phyloP scores from a whole-genome alignment of 1,140 invertebrate genomes.

The Heliconius hewitsoni region DNA sequence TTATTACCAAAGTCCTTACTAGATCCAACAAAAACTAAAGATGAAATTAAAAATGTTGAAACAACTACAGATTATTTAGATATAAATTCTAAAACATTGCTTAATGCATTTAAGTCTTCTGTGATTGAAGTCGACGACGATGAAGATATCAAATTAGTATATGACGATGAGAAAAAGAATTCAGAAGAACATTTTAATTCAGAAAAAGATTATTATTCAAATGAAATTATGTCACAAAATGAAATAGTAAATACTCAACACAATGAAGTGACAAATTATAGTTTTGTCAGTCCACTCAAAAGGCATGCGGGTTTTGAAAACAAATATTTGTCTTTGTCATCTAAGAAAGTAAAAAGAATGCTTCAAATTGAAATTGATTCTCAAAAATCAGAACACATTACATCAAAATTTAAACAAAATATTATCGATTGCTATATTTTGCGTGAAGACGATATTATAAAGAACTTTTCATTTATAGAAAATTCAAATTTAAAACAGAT shows the following conservation, averaged over 20 bases:
- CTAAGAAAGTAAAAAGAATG: conserved; percentile 51
- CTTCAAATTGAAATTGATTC: neutral
- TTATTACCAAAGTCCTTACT: conserved; percentile 58
- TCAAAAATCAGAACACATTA: neutral
- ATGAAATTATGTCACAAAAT: conserved; percentile 40
- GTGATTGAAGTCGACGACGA: conserved; percentile 58
- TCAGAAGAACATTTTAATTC: conserved; percentile 8
- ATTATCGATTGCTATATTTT: conserved; percentile 44
- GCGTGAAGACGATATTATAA: conserved; percentile 48
- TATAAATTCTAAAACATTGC: conserved; percentile 59
- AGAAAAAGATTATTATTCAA: conserved; percentile 3
- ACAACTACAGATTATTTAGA: conserved; percentile 41
- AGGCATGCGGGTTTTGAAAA: conserved; percentile 39
- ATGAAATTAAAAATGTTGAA: conserved; percentile 17
- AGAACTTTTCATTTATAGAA: conserved; percentile 51
- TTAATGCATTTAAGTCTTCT: conserved; percentile 68
- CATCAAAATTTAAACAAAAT: neutral
- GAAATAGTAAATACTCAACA: conserved; percentile 52
- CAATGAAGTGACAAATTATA: conserved; percentile 34
- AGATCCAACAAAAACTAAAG: conserved; percentile 39
- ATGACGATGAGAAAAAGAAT: conserved; percentile 59
- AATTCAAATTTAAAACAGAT: conserved; percentile 33
- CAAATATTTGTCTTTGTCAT: conserved; percentile 37
- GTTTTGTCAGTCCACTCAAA: conserved; percentile 60
- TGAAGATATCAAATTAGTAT: conserved; percentile 68